These are phyloP conservation scores for Bombus breviceps DNA, from an alignment of 1,140 invertebrate genomes.

Conservation along the genomic window DNA sequence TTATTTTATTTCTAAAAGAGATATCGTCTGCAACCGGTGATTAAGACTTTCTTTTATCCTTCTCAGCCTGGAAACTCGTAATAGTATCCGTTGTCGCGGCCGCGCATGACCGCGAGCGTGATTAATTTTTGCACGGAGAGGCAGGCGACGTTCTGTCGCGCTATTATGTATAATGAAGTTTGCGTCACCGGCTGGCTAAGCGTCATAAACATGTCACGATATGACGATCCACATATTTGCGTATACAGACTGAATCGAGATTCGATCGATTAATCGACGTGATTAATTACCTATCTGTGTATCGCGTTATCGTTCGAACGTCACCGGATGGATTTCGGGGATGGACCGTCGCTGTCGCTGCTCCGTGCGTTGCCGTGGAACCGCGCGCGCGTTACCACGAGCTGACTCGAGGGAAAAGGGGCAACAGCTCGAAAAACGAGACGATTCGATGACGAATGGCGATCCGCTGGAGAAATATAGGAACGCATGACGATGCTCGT, in stretches of 20 bases:
- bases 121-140: not conserved
- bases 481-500: not conserved
- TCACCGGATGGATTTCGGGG: not conserved
- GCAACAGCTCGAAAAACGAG: no score
- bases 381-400: not conserved
- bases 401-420: no score
- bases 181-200: not conserved
- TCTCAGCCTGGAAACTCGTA: no score
- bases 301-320: constrained; percentile 1
- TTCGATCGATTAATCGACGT: constrained; percentile 32
- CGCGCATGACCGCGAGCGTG: not conserved
- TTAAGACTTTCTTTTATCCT: not conserved
- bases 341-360: not conserved
- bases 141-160: constrained; percentile 1
- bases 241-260: constrained; percentile 23
- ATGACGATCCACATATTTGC: constrained; percentile 8
- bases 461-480: not conserved
- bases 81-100: not conserved
- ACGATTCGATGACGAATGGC: not conserved
- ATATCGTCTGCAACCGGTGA: not conserved
- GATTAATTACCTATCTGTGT: constrained; percentile 34
- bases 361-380: not conserved
- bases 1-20: no score
- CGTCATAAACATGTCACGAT: constrained; percentile 23
- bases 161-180: constrained; percentile 38